Evolutionary conservation across 2,113 vertebrate species (phyloP).

Genomic region (Pan paniscus): DNA sequence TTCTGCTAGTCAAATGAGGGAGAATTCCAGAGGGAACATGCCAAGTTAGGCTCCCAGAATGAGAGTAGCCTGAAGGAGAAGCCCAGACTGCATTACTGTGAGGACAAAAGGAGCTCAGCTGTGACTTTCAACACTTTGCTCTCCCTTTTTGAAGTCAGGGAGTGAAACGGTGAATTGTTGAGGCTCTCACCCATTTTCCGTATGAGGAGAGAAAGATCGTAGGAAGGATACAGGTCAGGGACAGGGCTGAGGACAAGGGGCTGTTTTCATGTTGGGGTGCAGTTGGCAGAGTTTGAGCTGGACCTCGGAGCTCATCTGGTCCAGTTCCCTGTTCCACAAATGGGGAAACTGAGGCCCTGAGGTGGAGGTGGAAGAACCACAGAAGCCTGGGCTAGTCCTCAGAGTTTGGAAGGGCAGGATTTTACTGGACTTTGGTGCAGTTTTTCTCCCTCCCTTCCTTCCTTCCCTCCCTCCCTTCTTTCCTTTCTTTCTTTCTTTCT

Average conservation of each 20-base stretch:
- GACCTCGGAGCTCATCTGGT: accelerated
- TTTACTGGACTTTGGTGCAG: background rate
- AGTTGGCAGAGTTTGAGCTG: background rate
- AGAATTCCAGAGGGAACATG: background rate
- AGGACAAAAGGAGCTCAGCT: background rate
- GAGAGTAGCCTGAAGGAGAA: background rate
- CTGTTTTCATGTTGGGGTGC: background rate
- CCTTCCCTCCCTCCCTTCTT: no score
- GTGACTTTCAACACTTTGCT: background rate
- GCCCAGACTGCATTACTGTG: background rate
- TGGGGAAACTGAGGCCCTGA: background rate
- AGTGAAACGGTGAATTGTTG: background rate
- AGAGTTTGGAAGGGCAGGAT: background rate
- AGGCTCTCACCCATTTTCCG: background rate
- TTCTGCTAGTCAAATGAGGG: background rate
- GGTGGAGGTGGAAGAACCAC: background rate
- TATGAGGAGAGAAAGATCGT: background rate
- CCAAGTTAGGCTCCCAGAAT: background rate
- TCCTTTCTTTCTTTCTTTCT: accelerated
- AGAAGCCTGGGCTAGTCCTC: background rate
- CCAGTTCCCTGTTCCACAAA: background rate
- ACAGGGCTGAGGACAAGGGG: accelerated
- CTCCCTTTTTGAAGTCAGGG: background rate
- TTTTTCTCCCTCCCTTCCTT: background rate
- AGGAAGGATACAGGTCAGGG: background rate